These are phyloP conservation scores for Julus scanicus DNA, from an alignment of 2,888 invertebrate genomes.

Conservation along the genomic window DNA sequence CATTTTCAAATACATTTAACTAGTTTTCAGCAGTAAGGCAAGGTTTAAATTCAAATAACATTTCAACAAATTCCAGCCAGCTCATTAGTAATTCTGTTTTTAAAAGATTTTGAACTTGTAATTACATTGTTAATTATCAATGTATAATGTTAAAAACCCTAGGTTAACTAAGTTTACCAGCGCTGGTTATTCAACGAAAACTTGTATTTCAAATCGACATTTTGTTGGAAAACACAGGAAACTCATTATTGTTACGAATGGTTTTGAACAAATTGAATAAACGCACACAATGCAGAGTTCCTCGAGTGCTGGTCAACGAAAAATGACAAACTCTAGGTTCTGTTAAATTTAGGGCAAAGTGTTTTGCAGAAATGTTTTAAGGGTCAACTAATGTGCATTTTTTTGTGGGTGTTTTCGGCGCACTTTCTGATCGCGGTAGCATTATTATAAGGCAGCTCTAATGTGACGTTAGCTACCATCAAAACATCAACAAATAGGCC, in stretches of 20 bases:
- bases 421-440: not conserved
- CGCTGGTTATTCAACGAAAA: not conserved
- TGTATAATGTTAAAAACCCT: not conserved
- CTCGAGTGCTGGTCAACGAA: not conserved
- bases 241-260: not conserved
- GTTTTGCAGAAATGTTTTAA: not conserved
- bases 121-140: not conserved
- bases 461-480: not conserved
- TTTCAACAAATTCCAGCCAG: not conserved
- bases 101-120: not conserved
- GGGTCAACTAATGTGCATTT: not conserved
- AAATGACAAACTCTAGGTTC: not conserved
- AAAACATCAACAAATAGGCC: conserved; percentile 36
- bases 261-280: not conserved
- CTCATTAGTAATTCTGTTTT: not conserved
- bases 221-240: not conserved
- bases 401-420: not conserved
- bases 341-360: not conserved
- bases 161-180: not conserved
- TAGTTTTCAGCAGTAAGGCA: not conserved
- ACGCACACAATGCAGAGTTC: not conserved
- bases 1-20: not conserved
- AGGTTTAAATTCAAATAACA: not conserved
- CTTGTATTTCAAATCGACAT: not conserved
- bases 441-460: not conserved